phyloP scores from a whole-genome alignment of 2,888 invertebrate species.

The Noctua fimbriata region DNA sequence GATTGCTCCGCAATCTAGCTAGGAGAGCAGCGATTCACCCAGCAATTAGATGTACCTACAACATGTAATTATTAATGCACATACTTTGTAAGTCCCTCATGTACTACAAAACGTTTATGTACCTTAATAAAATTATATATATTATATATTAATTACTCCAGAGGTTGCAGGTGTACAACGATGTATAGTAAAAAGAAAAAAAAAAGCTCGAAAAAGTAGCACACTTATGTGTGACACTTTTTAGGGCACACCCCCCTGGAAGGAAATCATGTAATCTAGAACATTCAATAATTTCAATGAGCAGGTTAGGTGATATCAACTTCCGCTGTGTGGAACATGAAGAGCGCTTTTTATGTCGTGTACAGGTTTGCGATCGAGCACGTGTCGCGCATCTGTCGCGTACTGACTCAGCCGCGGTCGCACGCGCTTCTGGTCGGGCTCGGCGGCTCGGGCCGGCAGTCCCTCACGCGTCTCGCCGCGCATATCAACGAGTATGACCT shows the following conservation, averaged over 20 bases:
- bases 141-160: too few relatives aligned
- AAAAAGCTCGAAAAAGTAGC: too few relatives aligned
- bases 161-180: too few relatives aligned
- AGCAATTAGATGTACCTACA: too few relatives aligned
- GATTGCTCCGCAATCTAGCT: too few relatives aligned
- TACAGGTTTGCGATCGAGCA: slow-evolving; percentile 97
- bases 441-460: slow-evolving; percentile 98
- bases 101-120: too few relatives aligned
- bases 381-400: slow-evolving; percentile 96
- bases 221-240: not conserved
- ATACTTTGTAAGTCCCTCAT: too few relatives aligned
- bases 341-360: not conserved
- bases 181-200: too few relatives aligned
- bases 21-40: too few relatives aligned
- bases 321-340: not conserved
- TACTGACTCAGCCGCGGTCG: slow-evolving; percentile 97
- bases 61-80: too few relatives aligned
- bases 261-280: not conserved
- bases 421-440: slow-evolving; percentile 97
- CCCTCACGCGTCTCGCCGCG: slow-evolving; percentile 96
- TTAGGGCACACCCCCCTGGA: not conserved
- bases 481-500: slow-evolving; percentile 98
- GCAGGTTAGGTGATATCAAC: not conserved
- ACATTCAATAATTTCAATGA: not conserved
- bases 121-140: too few relatives aligned